Base-by-base conservation (phyloP, 2,888 invertebrate genomes). In the Phalera bucephala region DNA sequence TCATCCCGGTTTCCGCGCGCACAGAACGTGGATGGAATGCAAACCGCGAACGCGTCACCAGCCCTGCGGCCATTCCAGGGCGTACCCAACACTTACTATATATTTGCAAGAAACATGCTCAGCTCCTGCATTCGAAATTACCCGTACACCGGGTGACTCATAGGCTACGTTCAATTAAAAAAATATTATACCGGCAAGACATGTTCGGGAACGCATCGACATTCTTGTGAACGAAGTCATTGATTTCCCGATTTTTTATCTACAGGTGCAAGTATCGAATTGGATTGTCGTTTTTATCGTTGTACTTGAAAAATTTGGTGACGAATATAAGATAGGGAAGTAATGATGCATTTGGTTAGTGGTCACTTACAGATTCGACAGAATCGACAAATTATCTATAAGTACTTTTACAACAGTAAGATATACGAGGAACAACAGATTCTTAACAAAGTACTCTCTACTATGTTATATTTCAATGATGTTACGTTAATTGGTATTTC, bases 61-160 rank as follows among this genome's bases (percentile, higher is more conserved):
- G 59, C 66, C 65, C 62, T 56, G 46, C 48, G 64, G 62, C 63
- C 60, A 58, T 52, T 64, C 59, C 66, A 52, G 67, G 59, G 64
- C 69, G 61, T 60, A 64, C 68, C 69, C 73, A 27, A n/a, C 2
- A 27, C 25, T 9, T 10, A 22, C 47, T 55, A 48, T 50, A 53
- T 53, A 51, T 53, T 51, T 52, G 47, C 42, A 64, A 53, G 51
- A 56, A 59, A 57, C 57, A 41, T 43, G 40, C 38, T 45, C 45
- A 44, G 49, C 45, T 33, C 29, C 48, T 60, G 66, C 52, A 64
- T 65, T 54, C 50, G 52, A 59, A 59, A 66, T 62, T 50, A 52
- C 47, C 42, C 40, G 19, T 28, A 46, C 49, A 40, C 28, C 35
- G 11, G 29, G 30, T 60, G 57, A 57, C 22, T 56, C 61, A 60